Evolutionary conservation across 2,888 invertebrate species (phyloP).

Genomic region (Sipha maydis): DNA sequence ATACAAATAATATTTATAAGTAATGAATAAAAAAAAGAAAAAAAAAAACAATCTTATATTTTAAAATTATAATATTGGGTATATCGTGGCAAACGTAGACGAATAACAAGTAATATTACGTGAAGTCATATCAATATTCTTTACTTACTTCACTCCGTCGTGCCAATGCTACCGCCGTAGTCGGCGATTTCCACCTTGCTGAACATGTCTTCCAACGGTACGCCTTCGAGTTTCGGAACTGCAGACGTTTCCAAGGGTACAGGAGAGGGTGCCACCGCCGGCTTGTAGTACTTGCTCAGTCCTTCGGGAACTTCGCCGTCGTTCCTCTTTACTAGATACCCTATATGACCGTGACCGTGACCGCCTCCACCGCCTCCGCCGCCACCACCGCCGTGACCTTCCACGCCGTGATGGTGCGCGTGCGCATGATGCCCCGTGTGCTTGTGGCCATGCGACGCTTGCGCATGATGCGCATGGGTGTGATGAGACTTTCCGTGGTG

Average conservation of each 20-base stretch:
- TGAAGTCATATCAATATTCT: background rate
- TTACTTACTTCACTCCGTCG: constrained; percentile 34
- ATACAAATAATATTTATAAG: constrained; percentile 15
- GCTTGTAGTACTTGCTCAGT: constrained; percentile 61
- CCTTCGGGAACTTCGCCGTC: constrained; percentile 59
- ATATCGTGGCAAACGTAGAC: constrained; percentile 59
- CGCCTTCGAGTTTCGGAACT: constrained; percentile 33
- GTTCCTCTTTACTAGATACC: constrained; percentile 63
- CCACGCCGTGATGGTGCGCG: constrained; percentile 64
- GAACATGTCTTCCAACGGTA: constrained; percentile 62
- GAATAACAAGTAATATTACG: constrained; percentile 33
- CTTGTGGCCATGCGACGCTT: constrained; percentile 64
- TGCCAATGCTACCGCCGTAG: constrained; percentile 56
- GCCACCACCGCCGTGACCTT: constrained; percentile 62
- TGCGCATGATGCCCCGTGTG: constrained; percentile 64
- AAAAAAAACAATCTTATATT: constrained; percentile 7
- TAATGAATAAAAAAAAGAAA: background rate
- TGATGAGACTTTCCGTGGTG: constrained; percentile 65
- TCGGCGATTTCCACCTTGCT: constrained; percentile 63
- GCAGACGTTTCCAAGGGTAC: background rate
- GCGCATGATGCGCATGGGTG: constrained; percentile 64
- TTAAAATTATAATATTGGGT: constrained; percentile 37
- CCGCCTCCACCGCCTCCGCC: constrained; percentile 54
- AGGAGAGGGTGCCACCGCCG: background rate
- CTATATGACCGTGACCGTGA: constrained; percentile 37